Evolutionary conservation across 2,797 vertebrate species (phyloP), one percentile per base, ranked within the genome.

Genomic region (Anabas testudineus): DNA sequence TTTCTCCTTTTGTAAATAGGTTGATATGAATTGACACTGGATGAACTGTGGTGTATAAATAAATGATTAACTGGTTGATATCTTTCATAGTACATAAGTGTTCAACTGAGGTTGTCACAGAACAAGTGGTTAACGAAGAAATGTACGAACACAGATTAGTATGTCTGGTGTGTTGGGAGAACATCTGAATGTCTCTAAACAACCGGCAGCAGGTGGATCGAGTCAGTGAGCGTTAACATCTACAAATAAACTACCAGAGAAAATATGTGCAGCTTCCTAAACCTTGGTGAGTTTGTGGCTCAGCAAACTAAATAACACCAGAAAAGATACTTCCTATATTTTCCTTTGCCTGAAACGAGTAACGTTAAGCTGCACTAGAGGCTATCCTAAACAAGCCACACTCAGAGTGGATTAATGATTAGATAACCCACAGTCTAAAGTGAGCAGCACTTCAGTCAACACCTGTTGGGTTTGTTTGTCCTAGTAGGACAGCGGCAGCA

Each of bases 141-240:
- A 4, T 4, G 30, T 7, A 9, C 30, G 32, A 9, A 9, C 2
- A 36, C 10, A 36, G 34, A 36, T 36, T 12, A 2, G 34, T 14
- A 39, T 39, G 36, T 15, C 14, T 14, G 36, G 5, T 5, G 14
- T 14, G 36, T 34, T 36, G 34, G 10, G 34, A 10, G 3, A 15
- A 24, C 34, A 24, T 14, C 19, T 26, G 28, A 22, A 39, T 30
- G 7, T 10, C 2, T 60, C 1, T 7, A 0, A 41, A 34, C 34
- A 21, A 32, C 13, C 39, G n/a, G 48, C 42, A 47, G 54, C 47
- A 46, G 54, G 47, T n/a, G 16, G 34, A 48, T 66, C 24, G 43
- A 49, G 54, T 46, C 6, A 21, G 45, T 1, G 18, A 48, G 24
- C 24, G 13, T 24, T 8, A 2, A 52, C 65, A 63, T 75, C n/a